A percentile compares a stretch with the other conserved stretches of the same genome.
Conservation (phyloP, 2,888 invertebrate species). For the Diarsia mendica region DNA sequence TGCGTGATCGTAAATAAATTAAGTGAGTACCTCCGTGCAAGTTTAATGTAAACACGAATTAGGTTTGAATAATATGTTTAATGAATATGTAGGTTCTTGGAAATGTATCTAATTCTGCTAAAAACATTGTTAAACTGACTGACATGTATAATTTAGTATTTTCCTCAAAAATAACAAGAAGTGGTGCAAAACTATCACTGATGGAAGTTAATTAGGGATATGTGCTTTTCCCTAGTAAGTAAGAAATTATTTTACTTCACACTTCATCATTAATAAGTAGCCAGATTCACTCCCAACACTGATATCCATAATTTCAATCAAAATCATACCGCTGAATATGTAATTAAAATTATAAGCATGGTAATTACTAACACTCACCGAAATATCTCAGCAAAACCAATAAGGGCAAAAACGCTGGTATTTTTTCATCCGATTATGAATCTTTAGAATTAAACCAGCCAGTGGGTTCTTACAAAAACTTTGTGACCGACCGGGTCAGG, state of each 20-base stretch:
- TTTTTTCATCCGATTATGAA: constrained; percentile 52
- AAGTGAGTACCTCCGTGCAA: not conserved
- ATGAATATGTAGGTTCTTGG: not conserved
- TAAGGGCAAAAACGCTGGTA: constrained; percentile 17
- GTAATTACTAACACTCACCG: constrained; percentile 30
- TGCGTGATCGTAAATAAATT: constrained; percentile 8
- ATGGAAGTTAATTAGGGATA: not conserved
- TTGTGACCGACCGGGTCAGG: constrained; percentile 56
- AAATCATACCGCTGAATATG: not conserved
- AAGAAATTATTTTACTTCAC: no score
- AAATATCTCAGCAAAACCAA: constrained; percentile 36
- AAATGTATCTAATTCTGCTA: not conserved
- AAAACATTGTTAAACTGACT: not conserved
- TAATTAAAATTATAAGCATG: constrained; percentile 8
- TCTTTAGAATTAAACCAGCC: constrained; percentile 31
- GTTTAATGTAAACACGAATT: not conserved
- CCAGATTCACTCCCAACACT: not conserved
- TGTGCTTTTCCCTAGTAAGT: not conserved
- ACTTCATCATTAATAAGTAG: not conserved
- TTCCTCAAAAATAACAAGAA: not conserved
- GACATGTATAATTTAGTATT: not conserved
- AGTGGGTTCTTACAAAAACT: constrained; percentile 44
- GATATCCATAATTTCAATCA: not conserved
- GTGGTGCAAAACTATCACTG: not conserved
- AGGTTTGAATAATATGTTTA: not conserved